Conservation (phyloP, 2,113 vertebrate species). For the Notechis scutatus region DNA sequence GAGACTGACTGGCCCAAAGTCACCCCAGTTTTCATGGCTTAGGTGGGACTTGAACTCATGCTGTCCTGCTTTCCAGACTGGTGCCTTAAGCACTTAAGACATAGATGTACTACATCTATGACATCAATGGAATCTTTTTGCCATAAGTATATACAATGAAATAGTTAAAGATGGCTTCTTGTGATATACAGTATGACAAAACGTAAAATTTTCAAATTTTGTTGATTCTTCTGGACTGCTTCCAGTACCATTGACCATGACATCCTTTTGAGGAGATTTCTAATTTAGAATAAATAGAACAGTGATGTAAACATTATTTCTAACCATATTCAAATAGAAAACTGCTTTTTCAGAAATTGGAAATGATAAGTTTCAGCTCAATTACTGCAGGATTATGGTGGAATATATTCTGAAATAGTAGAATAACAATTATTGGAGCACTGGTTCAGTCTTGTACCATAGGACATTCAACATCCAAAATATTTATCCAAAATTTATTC, state of each 20-base stretch:
- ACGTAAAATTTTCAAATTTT: not conserved
- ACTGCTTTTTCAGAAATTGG: not conserved
- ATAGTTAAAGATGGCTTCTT: not conserved
- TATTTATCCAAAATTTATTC: not conserved
- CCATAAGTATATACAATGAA: not conserved
- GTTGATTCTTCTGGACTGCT: not conserved
- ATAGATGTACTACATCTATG: not conserved
- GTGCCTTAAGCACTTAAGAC: not conserved
- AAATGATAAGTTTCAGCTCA: not conserved
- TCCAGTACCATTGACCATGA: not conserved
- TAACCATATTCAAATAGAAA: not conserved
- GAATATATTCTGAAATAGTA: not conserved
- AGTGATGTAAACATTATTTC: not conserved
- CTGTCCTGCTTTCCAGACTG: not conserved
- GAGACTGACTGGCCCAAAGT: not conserved
- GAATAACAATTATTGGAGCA: not conserved
- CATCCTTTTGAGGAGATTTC: not conserved
- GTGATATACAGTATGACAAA: not conserved
- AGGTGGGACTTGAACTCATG: not conserved
- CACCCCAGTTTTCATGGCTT: not conserved
- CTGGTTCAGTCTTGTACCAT: not conserved
- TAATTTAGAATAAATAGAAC: not conserved
- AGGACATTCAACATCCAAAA: not conserved
- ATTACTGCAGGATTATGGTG: not conserved
- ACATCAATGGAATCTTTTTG: not conserved